Evolutionary conservation across 2,888 invertebrate genomes (phyloP), one percentile per base, ranked within the genome.

Genomic region (Crossocerus cetratus): DNA sequence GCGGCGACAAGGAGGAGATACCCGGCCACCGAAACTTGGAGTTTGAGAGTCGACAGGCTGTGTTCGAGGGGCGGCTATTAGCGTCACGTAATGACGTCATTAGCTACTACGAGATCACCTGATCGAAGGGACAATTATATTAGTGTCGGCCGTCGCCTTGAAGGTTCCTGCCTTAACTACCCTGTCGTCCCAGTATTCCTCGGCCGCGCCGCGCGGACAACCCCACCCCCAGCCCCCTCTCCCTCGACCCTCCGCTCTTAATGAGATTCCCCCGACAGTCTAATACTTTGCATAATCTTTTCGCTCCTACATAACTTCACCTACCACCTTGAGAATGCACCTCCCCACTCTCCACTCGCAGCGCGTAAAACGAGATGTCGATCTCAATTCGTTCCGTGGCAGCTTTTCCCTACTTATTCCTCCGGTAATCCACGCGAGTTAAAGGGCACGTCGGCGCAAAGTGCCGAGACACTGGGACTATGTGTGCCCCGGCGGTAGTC

Each of bases 51-150:
- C 77, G 73, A 80, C 78, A 83, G 82, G 82, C 83, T 80, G 82
- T 85, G 32, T 32, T 32, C 83, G 84, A 77, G 71, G 71, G 76
- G 71, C 69, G 79, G 82, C 87, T 87, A 86, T 87, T 87, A 87
- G 83, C 85, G 86, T 86, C 85, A 84, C 84, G 85, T 87, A 87
- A 87, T 84, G 84, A 86, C 81, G 86, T 85, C 85, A 86, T 87
- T 87, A 87, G 84, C 83, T 76, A 77, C 80, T 69, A 78, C 75
- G 78, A 80, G 83, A 84, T 84, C 84, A 81, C 85, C 80, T 80
- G 84, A 86, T 86, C 80, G 82, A 77, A 83, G 80, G 80, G 79
- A 78, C 72, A 79, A 87, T 81, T 83, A 82, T 85, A 84, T 86
- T 85, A 85, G 80, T 79, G 81, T 82, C 79, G 77, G 77, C 74